These are phyloP conservation scores for Sturnira hondurensis DNA, from an alignment of 2,113 vertebrate species.

Conservation along the genomic window DNA sequence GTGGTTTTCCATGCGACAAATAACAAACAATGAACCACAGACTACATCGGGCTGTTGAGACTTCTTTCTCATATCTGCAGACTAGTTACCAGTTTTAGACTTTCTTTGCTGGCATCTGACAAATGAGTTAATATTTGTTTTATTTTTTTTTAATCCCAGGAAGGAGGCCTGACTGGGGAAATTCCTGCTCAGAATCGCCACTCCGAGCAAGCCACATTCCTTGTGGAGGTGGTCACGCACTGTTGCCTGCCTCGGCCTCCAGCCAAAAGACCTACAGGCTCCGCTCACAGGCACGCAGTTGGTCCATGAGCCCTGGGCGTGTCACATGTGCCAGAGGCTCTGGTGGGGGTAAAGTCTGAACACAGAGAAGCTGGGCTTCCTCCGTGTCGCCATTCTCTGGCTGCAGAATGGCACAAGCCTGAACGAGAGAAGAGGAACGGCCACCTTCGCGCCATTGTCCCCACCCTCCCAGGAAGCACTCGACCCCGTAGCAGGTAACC, in stretches of 20 bases:
- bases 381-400: not conserved
- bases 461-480: not conserved
- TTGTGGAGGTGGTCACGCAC: too few relatives aligned
- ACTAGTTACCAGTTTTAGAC: not conserved
- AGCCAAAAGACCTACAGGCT: not conserved
- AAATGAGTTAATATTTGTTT: slow-evolving; percentile 22
- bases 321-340: not conserved
- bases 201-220: not conserved
- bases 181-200: not conserved
- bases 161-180: slow-evolving; percentile 45
- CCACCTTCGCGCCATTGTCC: not conserved
- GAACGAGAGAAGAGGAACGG: not conserved
- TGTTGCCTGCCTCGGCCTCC: not conserved
- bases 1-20: slow-evolving; percentile 69
- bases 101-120: slow-evolving; percentile 34
- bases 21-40: slow-evolving; percentile 69
- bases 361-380: not conserved
- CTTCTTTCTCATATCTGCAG: slow-evolving; percentile 15
- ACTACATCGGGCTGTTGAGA: slow-evolving; percentile 40
- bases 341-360: rapidly evolving
- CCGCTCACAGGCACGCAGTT: too few relatives aligned
- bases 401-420: not conserved
- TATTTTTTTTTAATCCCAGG: slow-evolving; percentile 29
- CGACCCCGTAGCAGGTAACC: not conserved
- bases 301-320: rapidly evolving